phyloP scores from a whole-genome alignment of 2,888 invertebrate species.

The Oscheius onirici region DNA sequence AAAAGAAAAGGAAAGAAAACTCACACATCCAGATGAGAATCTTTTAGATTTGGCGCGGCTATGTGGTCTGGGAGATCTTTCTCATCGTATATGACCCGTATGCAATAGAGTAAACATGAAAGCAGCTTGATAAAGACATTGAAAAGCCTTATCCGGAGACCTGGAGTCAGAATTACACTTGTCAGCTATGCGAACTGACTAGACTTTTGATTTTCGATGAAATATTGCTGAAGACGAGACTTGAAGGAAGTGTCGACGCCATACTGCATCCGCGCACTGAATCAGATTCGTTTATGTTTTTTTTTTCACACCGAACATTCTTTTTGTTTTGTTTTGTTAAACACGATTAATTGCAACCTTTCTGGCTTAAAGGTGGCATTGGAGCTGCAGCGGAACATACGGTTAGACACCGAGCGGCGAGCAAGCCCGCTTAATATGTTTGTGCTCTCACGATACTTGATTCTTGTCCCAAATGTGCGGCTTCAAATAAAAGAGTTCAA shows the following conservation, averaged over 20 bases:
- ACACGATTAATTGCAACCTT: neutral
- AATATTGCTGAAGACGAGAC: conserved; percentile 96
- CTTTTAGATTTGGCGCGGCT: conserved; percentile 9
- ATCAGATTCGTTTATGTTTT: neutral
- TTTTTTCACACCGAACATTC: neutral
- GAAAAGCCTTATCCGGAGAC: conserved; percentile 95
- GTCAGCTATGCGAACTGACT: conserved; percentile 81
- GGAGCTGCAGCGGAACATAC: conserved; percentile 15
- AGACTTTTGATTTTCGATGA: conserved; percentile 98
- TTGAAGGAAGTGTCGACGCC: conserved; percentile 99
- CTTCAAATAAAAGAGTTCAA: neutral
- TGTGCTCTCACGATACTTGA: conserved; percentile 25
- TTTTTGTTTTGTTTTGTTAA: too few species aligned
- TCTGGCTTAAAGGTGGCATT: conserved; percentile 10
- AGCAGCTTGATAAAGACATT: conserved; percentile 95
- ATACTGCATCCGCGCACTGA: conserved; percentile 96
- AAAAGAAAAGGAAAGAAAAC: neutral
- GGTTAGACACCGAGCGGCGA: neutral
- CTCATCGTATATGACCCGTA: conserved; percentile 73
- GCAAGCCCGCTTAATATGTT: conserved; percentile 13
- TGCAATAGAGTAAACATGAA: conserved; percentile 94
- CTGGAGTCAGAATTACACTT: conserved; percentile 75
- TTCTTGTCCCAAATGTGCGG: neutral
- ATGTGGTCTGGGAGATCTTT: conserved; percentile 53
- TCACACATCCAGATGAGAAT: conserved; percentile 32